phyloP scores from a whole-genome alignment of 2,797 vertebrate genomes.

The Myoxocephalus aenaeus region DNA sequence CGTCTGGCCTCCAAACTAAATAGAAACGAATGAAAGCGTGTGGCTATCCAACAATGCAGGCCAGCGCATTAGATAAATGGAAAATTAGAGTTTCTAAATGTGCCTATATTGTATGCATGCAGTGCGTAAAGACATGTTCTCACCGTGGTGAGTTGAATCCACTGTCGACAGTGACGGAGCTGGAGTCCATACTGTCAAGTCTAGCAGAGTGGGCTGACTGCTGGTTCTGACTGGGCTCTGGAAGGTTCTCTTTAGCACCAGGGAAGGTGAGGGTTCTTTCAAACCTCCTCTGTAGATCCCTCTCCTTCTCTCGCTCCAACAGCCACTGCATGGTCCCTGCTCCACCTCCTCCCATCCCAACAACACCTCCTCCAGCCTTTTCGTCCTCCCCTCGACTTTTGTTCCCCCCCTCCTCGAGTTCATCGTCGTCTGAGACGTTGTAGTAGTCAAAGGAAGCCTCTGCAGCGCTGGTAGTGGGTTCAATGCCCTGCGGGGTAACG shows the following conservation, averaged over 20 bases:
- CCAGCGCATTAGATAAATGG: not conserved
- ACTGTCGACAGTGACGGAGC: slow-evolving; percentile 98
- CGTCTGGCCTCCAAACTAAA: slow-evolving; percentile 1
- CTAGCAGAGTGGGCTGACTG: slow-evolving; percentile 95
- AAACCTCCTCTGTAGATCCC: slow-evolving; percentile 96
- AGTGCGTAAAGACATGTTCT: slow-evolving; percentile 59
- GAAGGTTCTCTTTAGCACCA: slow-evolving; percentile 85
- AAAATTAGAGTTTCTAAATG: not conserved
- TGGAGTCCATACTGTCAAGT: slow-evolving; percentile 99
- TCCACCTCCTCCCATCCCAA: slow-evolving; percentile 81
- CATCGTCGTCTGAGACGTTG: slow-evolving; percentile 96
- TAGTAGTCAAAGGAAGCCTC: slow-evolving; percentile 97
- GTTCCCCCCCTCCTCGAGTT: slow-evolving; percentile 91
- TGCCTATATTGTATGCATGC: not conserved
- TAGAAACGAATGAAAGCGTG: not conserved
- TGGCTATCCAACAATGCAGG: not conserved
- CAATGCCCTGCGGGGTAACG: slow-evolving; percentile 76
- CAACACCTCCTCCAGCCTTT: slow-evolving; percentile 83
- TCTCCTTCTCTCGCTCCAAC: slow-evolving; percentile 94
- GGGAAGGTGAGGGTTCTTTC: slow-evolving; percentile 98
- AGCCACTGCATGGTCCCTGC: slow-evolving; percentile 98
- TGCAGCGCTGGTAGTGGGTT: slow-evolving; percentile 84
- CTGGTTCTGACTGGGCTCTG: slow-evolving; percentile 91
- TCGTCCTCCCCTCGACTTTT: slow-evolving; percentile 84
- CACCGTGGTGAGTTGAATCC: slow-evolving; percentile 99